These are phyloP conservation scores for Climacteris rufus DNA, from an alignment of 2,113 vertebrate genomes.

Conservation along the genomic window DNA sequence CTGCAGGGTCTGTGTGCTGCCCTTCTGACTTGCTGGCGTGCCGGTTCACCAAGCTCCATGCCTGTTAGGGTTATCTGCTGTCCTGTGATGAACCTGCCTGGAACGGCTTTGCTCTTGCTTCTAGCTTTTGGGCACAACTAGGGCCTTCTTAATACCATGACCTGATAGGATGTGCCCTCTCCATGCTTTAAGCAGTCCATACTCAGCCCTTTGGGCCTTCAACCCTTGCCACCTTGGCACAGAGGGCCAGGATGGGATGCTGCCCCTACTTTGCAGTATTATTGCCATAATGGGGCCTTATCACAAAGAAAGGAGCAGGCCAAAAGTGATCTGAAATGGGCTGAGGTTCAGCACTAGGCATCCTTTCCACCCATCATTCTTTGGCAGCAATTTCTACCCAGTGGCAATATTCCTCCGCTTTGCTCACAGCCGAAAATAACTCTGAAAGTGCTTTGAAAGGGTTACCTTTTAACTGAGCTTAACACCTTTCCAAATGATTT, in stretches of 20 bases:
- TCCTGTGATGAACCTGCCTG: not conserved
- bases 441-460: constrained; percentile 13
- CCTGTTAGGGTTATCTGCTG: fast-evolving
- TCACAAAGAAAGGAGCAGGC: not conserved
- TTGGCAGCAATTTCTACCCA: constrained; percentile 12
- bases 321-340: constrained; percentile 3
- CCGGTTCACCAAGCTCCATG: fast-evolving
- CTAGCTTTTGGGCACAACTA: not conserved
- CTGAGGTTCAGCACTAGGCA: not conserved
- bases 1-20: not conserved
- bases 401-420: constrained; percentile 32
- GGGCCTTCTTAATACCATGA: not conserved
- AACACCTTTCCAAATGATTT: constrained; percentile 15
- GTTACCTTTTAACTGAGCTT: constrained; percentile 37
- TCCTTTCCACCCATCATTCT: not conserved
- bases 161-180: not conserved
- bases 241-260: not conserved
- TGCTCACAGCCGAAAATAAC: constrained; percentile 46
- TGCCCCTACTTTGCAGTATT: not conserved
- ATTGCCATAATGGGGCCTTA: not conserved
- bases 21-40: fast-evolving
- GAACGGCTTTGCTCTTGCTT: not conserved
- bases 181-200: fast-evolving
- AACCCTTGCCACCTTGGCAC: not conserved
- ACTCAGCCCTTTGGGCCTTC: not conserved